Conservation (phyloP, 2,113 vertebrate genomes). For the Prolemur simus region DNA sequence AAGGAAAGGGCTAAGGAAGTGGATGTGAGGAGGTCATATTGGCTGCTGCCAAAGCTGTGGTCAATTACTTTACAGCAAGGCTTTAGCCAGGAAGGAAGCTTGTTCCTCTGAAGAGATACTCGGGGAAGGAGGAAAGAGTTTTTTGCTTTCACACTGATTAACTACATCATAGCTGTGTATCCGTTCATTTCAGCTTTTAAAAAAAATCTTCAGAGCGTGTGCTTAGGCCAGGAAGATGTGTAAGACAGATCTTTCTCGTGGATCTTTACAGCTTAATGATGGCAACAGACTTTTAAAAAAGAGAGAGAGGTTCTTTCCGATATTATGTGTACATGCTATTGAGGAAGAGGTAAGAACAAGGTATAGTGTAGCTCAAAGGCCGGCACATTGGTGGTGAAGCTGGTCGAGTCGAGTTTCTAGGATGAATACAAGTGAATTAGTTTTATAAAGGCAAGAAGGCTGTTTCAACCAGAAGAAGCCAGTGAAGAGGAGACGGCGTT, state of each 20-base stretch:
- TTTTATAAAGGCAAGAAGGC: background rate
- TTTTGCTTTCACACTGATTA: background rate
- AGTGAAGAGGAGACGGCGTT: background rate
- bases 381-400: background rate
- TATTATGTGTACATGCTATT: rapidly evolving
- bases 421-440: background rate
- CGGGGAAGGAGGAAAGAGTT: background rate
- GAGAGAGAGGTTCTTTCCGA: background rate
- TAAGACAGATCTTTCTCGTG: background rate
- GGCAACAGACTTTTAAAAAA: background rate
- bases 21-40: background rate
- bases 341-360: background rate
- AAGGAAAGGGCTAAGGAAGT: background rate
- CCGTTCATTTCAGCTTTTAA: background rate
- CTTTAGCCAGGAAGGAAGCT: background rate
- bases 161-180: background rate
- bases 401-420: background rate
- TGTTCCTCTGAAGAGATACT: background rate
- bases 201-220: background rate
- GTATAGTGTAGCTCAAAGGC: background rate
- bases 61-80: background rate
- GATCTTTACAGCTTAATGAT: background rate
- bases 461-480: background rate
- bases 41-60: background rate
- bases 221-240: background rate